Base-by-base conservation (phyloP, 2,113 vertebrate species). In the Eidolon helvum region DNA sequence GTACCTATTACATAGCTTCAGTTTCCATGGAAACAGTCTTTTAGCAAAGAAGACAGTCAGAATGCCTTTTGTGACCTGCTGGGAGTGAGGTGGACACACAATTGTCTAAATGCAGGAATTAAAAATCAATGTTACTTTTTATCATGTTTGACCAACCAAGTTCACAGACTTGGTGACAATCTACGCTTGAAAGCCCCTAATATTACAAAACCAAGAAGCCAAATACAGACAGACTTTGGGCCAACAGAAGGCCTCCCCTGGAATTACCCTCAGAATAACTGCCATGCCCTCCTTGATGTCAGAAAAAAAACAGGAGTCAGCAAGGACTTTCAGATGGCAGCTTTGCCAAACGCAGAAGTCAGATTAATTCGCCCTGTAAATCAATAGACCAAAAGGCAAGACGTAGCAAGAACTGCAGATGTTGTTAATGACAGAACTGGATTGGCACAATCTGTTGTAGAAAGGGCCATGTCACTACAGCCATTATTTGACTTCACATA, bases 271-370 rank as follows among this genome's bases (percentile, higher is more conserved):
- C 88, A 69, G 7, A 5, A 82, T 28, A 91, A 55, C 6, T 2
- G 18, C 24, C 72, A 59, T 35, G 48, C 43, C 74, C 61, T 96
- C 77, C 55, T 18, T 57, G 35, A 2, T 75, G 40, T 83, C 65
- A 89, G 77, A 69, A 48, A 6, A 6, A 90, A 94, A 74, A 43
- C 16, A 12, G 74, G 97, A 98, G 72, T 97, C 96, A 97, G 96
- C 93, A 94, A 63, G 94, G 63, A 78, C 30, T 22, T 91, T 11
- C 5, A 92, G 82, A 95, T 10, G 91, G 93, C 94, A 79, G 53
- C 45, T 97, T 96, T 94, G 80, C 79, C 95, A 89, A 96, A 61
- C 48, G 94, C 50, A 96, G 53, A 94, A 87, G 18, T 87, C 48
- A 55, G 63, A 88, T 97, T 38, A 83, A 80, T 68, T 48, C 69